phyloP scores from a whole-genome alignment of 2,113 vertebrate species.

The Chionis minor region DNA sequence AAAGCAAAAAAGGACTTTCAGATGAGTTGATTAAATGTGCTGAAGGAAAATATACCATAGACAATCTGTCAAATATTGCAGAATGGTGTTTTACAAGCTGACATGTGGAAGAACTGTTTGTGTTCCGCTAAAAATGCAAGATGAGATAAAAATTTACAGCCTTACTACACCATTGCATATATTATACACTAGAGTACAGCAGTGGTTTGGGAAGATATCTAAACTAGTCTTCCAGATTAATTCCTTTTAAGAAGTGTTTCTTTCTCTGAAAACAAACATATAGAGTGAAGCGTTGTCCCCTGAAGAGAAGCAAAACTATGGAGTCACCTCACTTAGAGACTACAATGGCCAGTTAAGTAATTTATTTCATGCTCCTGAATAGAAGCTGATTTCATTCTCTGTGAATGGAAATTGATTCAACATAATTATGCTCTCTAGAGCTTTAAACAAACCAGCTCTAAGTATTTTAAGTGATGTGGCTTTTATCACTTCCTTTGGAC shows the following conservation, averaged over 20 bases:
- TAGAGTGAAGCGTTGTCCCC: not conserved
- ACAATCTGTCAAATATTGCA: not conserved
- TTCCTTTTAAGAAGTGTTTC: not conserved
- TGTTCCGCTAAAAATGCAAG: not conserved
- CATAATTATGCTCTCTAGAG: conserved; percentile 28
- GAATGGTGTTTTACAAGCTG: not conserved
- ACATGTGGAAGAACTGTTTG: not conserved
- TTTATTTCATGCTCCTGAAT: not conserved
- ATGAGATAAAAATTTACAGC: not conserved
- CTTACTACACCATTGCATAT: not conserved
- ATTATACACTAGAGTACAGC: not conserved
- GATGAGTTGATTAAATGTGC: not conserved
- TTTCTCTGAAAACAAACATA: not conserved
- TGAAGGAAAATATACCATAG: not conserved
- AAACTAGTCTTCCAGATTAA: not conserved
- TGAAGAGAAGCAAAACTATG: not conserved
- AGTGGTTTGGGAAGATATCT: not conserved
- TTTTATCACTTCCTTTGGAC: conserved; percentile 56
- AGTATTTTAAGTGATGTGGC: conserved; percentile 42
- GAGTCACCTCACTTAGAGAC: not conserved
- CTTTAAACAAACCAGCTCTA: conserved; percentile 34
- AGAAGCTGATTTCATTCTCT: not conserved
- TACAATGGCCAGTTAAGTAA: not conserved
- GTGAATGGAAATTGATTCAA: not conserved
- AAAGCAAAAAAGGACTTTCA: not conserved